Evolutionary conservation across 1,140 invertebrate species (phyloP), one percentile per base, ranked within the genome.

Genomic region (Cherax quadricarinatus): DNA sequence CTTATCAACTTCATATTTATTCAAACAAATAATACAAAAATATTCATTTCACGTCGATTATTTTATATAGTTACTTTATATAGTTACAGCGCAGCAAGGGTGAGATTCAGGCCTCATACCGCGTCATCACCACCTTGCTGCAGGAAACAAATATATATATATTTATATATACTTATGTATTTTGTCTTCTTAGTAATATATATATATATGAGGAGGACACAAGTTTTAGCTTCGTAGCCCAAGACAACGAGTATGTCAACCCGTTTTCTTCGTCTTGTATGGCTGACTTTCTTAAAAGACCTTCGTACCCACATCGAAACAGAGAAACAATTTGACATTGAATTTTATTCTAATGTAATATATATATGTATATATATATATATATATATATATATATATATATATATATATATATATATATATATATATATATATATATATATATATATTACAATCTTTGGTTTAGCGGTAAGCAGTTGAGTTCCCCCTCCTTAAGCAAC

Each of bases 11-110:
- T 90, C 53, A 70, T 90, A 81, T 90, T 90, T 90, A 90, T 90
- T 90, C 88, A 90, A 90, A 90, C 88, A 90, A 90, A 84, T 21
- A 90, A 90, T 90, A 90, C 88, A 90, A 90, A 90, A 90, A 90
- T 90, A 90, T 90, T 84, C n/a, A 53, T 70, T 90, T 90, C 88
- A 48, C 18, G 80, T 79, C 66, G 81, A 73, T 78, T 70, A 16
- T n/a, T 82, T 49, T 82, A 89, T 83, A 83, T 89, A 83, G 10
- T 41, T 41, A 1, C 49, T 66, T 60, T 41, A 30, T 62, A 78
- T 10, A 57, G 53, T 9, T 57, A 57, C 14, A 57, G 53, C 3
- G 14, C 53, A 57, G 53, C 53, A 57, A 14, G 53, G 53, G 53
- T 57, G 53, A 14, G 14, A 57, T 1, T 10, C 9, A 6, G 53